phyloP scores from a whole-genome alignment of 2,888 invertebrate genomes.

The Octonoba sinensis region DNA sequence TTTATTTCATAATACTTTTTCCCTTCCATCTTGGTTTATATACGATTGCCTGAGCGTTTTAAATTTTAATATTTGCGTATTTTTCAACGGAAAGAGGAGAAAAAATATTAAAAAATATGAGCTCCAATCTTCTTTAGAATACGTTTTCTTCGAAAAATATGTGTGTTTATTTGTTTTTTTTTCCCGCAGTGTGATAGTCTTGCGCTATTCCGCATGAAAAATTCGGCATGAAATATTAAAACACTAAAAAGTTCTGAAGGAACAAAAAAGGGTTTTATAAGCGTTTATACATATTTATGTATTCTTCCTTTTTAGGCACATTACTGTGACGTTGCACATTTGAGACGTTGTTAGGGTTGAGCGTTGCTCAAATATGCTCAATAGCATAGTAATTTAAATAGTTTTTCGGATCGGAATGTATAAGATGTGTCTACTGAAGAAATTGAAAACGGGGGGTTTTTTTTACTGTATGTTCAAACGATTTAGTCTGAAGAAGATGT shows the following conservation, averaged over 20 bases:
- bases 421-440: no score
- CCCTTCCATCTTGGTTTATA: neutral
- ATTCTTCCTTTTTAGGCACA: neutral
- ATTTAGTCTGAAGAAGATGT: no score
- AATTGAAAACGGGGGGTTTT: no score
- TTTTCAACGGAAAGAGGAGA: slow-evolving; percentile 10
- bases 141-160: slow-evolving; percentile 21
- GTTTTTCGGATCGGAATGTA: no score
- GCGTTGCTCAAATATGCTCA: no score
- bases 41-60: slow-evolving; percentile 21
- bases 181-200: neutral
- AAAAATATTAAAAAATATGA: slow-evolving; percentile 38
- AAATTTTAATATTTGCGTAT: slow-evolving; percentile 58
- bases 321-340: no score
- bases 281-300: slow-evolving; percentile 37
- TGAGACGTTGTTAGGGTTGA: no score
- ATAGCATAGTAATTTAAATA: no score
- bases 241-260: slow-evolving; percentile 45
- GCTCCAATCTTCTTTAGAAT: slow-evolving; percentile 28
- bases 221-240: slow-evolving; percentile 51
- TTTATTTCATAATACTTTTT: slow-evolving; percentile 8
- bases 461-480: no score
- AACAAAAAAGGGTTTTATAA: slow-evolving; percentile 28
- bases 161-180: slow-evolving; percentile 11
- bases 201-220: slow-evolving; percentile 22